Percentiles rank a stretch among this genome's conserved stretches.
These are phyloP conservation scores for Dicrurus megarhynchus DNA, from an alignment of 2,113 vertebrate genomes.

Conservation along the genomic window DNA sequence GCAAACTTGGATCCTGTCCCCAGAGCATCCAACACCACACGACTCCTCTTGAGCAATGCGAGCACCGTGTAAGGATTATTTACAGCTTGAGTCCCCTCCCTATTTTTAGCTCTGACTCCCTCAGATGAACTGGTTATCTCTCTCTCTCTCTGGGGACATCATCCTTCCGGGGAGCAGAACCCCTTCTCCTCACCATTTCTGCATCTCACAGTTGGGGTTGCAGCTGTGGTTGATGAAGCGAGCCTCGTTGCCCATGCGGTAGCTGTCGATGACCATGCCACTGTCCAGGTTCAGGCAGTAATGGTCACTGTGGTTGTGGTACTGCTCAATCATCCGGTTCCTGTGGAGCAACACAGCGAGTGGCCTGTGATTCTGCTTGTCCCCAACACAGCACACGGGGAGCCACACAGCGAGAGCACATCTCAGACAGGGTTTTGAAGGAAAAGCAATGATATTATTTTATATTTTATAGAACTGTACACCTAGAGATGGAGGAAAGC, in stretches of 20 bases:
- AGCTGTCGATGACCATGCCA: conserved; percentile 99
- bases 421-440: neutral
- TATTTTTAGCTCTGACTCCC: neutral
- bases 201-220: conserved; percentile 98
- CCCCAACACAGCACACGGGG: neutral
- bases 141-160: neutral
- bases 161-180: neutral
- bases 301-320: conserved; percentile 95
- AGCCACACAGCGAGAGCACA: neutral
- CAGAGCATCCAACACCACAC: neutral
- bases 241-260: conserved; percentile 98
- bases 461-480: neutral
- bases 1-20: neutral
- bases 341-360: conserved; percentile 38
- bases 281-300: conserved; percentile 98
- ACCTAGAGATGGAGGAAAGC: conserved; percentile 22
- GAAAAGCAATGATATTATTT: neutral
- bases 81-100: neutral
- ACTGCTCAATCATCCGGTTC: conserved; percentile 89
- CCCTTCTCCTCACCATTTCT: conserved; percentile 88
- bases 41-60: neutral
- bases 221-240: conserved; percentile 99
- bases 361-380: neutral
- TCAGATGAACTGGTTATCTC: neutral
- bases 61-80: neutral